Evolutionary conservation across 2,797 vertebrate species (phyloP), one percentile per base, ranked within the genome.

Genomic region (Manis javanica): DNA sequence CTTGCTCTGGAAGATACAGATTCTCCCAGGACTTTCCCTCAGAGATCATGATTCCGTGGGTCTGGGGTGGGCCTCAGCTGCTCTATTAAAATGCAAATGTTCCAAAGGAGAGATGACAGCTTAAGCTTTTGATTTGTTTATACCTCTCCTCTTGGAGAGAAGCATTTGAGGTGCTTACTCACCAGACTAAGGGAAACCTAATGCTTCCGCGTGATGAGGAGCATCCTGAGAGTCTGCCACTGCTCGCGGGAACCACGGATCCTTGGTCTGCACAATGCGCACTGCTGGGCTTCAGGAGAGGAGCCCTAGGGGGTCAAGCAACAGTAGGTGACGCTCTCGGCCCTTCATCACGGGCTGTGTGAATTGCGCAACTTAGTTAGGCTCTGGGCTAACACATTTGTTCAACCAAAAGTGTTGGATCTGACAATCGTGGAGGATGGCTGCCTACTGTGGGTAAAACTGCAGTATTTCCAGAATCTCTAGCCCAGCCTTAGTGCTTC

Each of bases 21-120:
- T 71, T 89, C 19, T 49, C 46, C 5, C 37, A 83, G 9, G 71
- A 90, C n/a, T 90, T 37, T 85, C 53, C 86, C 77, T 94, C 88
- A 24, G 37, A 94, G 84, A 75, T 31, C 24, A 31, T 64, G 85
- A 96, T 83, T 83, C 88, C 78, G 1, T 68, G 42, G 31, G 21
- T 66, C 46, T 91, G 68, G 57, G 72, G 86, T n/a, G 6, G 46
- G 72, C 51, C 49, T 77, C 55, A 63, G 31, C 9, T 90, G n/a
- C 57, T 82, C 72, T n/a, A 49, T 64, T 96, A 90, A 94, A 94
- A 97, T 90, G 77, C 53, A 92, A 95, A 96, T 86, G 26, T 31
- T 29, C 91, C 63, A 90, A 88, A 92, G 51, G 31, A 92, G 31
- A 87, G 57, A 42, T 29, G 91, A 90, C 24, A 74, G 64, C 4